Evolutionary conservation across 2,888 invertebrate species (phyloP).

Genomic region (Spodoptera picta): DNA sequence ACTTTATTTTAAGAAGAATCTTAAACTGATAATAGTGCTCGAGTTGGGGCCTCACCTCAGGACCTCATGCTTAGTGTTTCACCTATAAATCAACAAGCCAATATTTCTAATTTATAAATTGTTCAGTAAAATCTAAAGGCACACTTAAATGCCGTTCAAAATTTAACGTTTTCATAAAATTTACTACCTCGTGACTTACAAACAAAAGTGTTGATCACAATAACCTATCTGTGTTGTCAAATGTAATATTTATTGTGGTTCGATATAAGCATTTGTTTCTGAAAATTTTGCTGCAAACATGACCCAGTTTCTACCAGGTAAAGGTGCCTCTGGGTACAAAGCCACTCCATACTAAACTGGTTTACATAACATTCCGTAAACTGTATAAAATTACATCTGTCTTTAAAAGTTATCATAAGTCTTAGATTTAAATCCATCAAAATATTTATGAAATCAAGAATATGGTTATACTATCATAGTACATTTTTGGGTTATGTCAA

Average conservation of each 20-base stretch:
- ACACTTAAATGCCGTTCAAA: constrained; percentile 20
- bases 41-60: too few relatives aligned
- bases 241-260: constrained; percentile 42
- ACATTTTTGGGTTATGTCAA: too few relatives aligned
- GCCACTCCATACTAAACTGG: too few relatives aligned
- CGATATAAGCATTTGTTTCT: constrained; percentile 11
- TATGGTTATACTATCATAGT: too few relatives aligned
- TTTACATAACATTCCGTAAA: too few relatives aligned
- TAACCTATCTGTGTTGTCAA: constrained; percentile 41
- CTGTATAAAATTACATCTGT: too few relatives aligned
- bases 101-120: too few relatives aligned
- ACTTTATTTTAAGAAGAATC: constrained; percentile 17
- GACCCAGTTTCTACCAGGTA: constrained; percentile 43
- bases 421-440: too few relatives aligned
- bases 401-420: too few relatives aligned
- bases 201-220: constrained; percentile 40
- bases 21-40: not conserved
- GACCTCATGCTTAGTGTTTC: too few relatives aligned
- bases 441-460: too few relatives aligned
- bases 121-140: not conserved
- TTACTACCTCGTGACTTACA: constrained; percentile 46
- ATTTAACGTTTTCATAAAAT: constrained; percentile 16
- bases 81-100: too few relatives aligned
- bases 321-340: constrained; percentile 26
- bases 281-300: constrained; percentile 19